A percentile compares a stretch with the other conserved stretches of the same genome.
Conservation (phyloP, 2,888 invertebrate genomes). For the Diaphora mendica region DNA sequence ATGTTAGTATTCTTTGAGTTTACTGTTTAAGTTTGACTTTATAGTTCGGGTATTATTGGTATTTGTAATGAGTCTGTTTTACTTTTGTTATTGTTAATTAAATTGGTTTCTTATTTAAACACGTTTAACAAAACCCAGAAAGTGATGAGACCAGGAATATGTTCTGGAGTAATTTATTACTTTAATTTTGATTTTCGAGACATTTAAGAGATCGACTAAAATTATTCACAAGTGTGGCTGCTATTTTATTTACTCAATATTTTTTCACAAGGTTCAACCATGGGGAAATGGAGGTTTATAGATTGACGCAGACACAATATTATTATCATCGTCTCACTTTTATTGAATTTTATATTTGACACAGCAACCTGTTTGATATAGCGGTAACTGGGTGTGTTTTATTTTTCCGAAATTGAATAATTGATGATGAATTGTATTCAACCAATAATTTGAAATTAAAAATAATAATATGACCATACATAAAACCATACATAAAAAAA, state of each 20-base stretch:
- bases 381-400: too few species aligned
- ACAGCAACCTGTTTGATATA: background rate
- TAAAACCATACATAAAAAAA: too few species aligned
- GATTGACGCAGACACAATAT: background rate
- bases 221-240: background rate
- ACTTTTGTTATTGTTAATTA: background rate
- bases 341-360: background rate
- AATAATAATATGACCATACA: too few species aligned
- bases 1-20: slow-evolving; percentile 31
- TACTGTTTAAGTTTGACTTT: slow-evolving; percentile 21
- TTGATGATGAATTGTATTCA: too few species aligned
- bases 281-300: background rate
- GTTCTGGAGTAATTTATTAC: background rate
- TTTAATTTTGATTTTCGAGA: background rate
- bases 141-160: background rate
- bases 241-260: background rate
- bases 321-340: too few species aligned
- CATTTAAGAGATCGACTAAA: too few species aligned
- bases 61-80: background rate
- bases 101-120: background rate
- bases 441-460: too few species aligned
- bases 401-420: too few species aligned
- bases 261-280: background rate
- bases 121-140: too few species aligned
- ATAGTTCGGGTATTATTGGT: background rate